Evolutionary conservation across 2,888 invertebrate genomes (phyloP).

Genomic region (Polymixis lichenea): DNA sequence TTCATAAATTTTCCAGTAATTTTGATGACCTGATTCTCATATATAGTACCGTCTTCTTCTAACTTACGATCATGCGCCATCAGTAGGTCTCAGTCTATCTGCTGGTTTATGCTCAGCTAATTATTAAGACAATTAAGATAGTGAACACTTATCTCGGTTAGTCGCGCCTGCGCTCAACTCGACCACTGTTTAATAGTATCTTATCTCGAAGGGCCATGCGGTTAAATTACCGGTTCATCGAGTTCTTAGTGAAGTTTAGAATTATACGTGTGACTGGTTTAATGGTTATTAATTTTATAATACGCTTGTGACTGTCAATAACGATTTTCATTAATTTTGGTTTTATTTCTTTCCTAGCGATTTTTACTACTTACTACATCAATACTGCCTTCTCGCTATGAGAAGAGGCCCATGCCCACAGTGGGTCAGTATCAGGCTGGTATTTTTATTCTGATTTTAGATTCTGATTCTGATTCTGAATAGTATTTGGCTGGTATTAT

Average conservation of each 20-base stretch:
- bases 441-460: too few relatives aligned
- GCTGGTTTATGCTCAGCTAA: slow-evolving; percentile 57
- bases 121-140: slow-evolving; percentile 79
- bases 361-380: neutral
- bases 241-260: neutral
- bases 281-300: neutral
- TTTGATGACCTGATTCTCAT: neutral
- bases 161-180: slow-evolving; percentile 54
- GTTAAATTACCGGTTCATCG: slow-evolving; percentile 38
- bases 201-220: slow-evolving; percentile 53
- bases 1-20: neutral
- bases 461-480: too few relatives aligned
- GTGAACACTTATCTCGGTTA: slow-evolving; percentile 72
- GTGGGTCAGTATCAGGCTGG: neutral
- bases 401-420: neutral
- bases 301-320: neutral
- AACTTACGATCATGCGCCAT: neutral
- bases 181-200: slow-evolving; percentile 49
- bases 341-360: neutral
- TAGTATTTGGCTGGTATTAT: too few relatives aligned
- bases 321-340: too few relatives aligned
- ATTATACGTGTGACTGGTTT: neutral
- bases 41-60: neutral
- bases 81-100: neutral
- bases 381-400: too few relatives aligned